Evolutionary conservation across 2,888 invertebrate genomes (phyloP).

Genomic region (Drosophila aldrichi): DNA sequence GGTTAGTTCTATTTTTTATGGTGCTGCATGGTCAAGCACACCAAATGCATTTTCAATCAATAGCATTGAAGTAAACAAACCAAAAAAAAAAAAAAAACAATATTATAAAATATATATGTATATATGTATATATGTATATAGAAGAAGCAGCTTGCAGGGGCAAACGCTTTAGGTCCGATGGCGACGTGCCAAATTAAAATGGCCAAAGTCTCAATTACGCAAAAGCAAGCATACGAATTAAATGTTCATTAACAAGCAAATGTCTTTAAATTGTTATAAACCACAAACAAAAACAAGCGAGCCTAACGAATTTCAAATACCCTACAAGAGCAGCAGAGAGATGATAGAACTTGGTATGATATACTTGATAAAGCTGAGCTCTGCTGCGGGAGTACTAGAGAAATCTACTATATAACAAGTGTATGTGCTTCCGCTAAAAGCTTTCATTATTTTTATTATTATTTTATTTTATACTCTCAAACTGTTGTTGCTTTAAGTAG

Average conservation of each 20-base stretch:
- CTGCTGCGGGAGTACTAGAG: too few species aligned
- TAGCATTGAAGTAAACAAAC: conserved; percentile 38
- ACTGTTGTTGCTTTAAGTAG: background rate
- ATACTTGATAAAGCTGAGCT: too few species aligned
- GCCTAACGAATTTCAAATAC: background rate
- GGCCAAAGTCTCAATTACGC: conserved; percentile 50
- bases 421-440: background rate
- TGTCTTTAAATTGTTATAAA: conserved; percentile 13
- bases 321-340: background rate
- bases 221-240: conserved; percentile 37
- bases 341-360: too few species aligned
- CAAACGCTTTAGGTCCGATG: conserved; percentile 40
- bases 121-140: too few species aligned
- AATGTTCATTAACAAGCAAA: conserved; percentile 29
- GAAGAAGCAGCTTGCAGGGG: conserved; percentile 10
- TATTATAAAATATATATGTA: background rate
- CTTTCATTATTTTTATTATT: background rate
- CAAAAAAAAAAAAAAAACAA: background rate
- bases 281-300: background rate
- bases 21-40: conserved; percentile 41
- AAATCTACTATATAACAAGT: background rate
- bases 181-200: conserved; percentile 56
- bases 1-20: conserved; percentile 8
- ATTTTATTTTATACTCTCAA: background rate
- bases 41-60: conserved; percentile 37